A percentile compares a stretch with the other conserved stretches of the same genome.
These are phyloP conservation scores for Falcaria lacertinaria DNA, from an alignment of 2,888 invertebrate genomes.

Conservation along the genomic window DNA sequence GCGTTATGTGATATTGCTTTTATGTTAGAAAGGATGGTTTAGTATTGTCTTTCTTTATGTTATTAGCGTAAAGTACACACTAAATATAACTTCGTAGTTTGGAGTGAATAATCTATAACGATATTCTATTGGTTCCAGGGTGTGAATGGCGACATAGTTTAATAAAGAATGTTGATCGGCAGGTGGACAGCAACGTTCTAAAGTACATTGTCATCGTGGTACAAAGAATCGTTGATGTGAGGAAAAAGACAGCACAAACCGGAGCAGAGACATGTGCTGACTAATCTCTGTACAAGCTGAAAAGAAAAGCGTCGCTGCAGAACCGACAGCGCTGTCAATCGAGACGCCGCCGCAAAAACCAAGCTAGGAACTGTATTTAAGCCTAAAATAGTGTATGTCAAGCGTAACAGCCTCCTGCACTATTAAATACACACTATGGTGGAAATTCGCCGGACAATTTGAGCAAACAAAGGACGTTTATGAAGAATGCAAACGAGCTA, in stretches of 20 bases:
- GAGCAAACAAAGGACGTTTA: neutral
- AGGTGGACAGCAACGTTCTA: conserved; percentile 18
- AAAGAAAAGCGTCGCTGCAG: conserved; percentile 37
- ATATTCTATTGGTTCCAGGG: conserved; percentile 5
- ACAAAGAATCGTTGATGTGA: conserved; percentile 27
- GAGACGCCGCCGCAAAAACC: conserved; percentile 18
- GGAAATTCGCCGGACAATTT: conserved; percentile 12
- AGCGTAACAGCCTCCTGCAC: conserved; percentile 30
- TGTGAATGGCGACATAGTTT: neutral
- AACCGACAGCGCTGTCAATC: conserved; percentile 55
- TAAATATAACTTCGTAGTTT: conserved; percentile 8
- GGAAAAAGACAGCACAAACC: conserved; percentile 36
- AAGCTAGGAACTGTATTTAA: conserved; percentile 44
- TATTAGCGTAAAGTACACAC: neutral
- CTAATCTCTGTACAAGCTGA: conserved; percentile 51
- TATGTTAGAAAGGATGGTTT: conserved; percentile 28
- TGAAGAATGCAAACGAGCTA: neutral
- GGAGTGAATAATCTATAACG: conserved; percentile 11
- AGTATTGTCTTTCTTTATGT: conserved; percentile 11
- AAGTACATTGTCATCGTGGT: conserved; percentile 25
- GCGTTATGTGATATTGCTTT: conserved; percentile 44
- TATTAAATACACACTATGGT: conserved; percentile 8
- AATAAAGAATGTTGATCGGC: conserved; percentile 5
- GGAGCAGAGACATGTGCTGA: conserved; percentile 40
- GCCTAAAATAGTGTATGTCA: conserved; percentile 48